These are phyloP conservation scores for Brachionus asplanchnoidis DNA, from an alignment of 1,140 invertebrate species.

Conservation along the genomic window DNA sequence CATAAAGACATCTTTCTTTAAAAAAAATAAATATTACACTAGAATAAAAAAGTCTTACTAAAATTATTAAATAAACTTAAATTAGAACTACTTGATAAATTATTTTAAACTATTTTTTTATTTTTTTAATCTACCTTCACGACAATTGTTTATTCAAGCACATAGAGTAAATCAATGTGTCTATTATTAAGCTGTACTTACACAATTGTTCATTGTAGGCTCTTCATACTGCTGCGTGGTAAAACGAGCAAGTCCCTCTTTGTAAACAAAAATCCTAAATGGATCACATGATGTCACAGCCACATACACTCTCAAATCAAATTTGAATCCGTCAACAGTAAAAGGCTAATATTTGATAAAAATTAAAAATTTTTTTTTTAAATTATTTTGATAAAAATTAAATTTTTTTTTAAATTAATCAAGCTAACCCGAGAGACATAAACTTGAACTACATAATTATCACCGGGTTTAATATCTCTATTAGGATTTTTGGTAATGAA, in stretches of 20 bases:
- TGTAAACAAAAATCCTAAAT: slow-evolving; percentile 57
- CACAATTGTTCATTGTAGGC: slow-evolving; percentile 61
- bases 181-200: neutral
- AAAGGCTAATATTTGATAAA: slow-evolving; percentile 56
- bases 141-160: neutral
- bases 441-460: slow-evolving; percentile 42
- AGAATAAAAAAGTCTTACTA: neutral
- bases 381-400: slow-evolving; percentile 40
- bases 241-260: slow-evolving; percentile 64
- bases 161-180: neutral
- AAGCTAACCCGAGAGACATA: slow-evolving; percentile 21
- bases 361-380: slow-evolving; percentile 28
- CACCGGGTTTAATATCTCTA: slow-evolving; percentile 67
- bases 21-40: neutral
- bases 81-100: neutral
- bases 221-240: slow-evolving; percentile 77
- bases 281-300: slow-evolving; percentile 60
- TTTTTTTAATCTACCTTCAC: neutral
- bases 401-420: neutral
- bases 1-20: slow-evolving; percentile 58
- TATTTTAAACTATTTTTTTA: neutral
- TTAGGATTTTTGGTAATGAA: slow-evolving; percentile 70
- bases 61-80: too few species aligned
- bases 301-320: slow-evolving; percentile 59
- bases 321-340: slow-evolving; percentile 61